Conservation (phyloP, 2,113 vertebrate genomes). For the Salvator merianae region DNA sequence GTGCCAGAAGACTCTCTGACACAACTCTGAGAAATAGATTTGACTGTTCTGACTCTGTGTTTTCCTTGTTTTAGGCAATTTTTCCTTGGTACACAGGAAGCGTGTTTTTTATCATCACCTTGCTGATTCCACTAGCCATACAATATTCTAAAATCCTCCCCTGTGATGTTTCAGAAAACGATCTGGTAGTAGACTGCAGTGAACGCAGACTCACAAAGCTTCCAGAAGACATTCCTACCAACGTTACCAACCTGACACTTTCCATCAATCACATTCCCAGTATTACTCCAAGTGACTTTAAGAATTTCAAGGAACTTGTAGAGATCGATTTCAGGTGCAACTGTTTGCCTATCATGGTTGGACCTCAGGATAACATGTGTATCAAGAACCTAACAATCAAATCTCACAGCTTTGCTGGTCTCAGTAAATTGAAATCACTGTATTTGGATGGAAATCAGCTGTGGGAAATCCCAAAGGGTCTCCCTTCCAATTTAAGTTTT, state of each 20-base stretch:
- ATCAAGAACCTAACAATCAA: conserved; percentile 65
- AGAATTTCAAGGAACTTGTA: conserved; percentile 76
- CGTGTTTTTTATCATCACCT: conserved; percentile 51
- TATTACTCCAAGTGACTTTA: conserved; percentile 80
- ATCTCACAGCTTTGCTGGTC: conserved; percentile 76
- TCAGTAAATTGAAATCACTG: conserved; percentile 80
- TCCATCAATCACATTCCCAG: conserved; percentile 88
- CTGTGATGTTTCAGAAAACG: conserved; percentile 79
- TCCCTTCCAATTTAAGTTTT: conserved; percentile 81
- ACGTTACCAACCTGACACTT: conserved; percentile 89
- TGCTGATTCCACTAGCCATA: conserved; percentile 56
- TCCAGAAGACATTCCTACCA: conserved; percentile 83
- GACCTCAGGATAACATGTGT: conserved; percentile 85
- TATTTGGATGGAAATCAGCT: conserved; percentile 94
- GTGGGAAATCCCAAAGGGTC: conserved; percentile 79
- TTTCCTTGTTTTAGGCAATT: conserved; percentile 63
- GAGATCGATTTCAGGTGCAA: conserved; percentile 96
- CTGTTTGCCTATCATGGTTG: conserved; percentile 86
- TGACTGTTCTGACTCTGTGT: not conserved
- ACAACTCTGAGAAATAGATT: not conserved
- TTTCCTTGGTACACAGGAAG: conserved; percentile 33
- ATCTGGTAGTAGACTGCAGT: conserved; percentile 86
- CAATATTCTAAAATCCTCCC: conserved; percentile 90
- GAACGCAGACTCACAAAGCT: conserved; percentile 78
- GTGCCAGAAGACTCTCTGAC: not conserved